Evolutionary conservation across 2,888 invertebrate species (phyloP).

Genomic region (Phengaris arion): DNA sequence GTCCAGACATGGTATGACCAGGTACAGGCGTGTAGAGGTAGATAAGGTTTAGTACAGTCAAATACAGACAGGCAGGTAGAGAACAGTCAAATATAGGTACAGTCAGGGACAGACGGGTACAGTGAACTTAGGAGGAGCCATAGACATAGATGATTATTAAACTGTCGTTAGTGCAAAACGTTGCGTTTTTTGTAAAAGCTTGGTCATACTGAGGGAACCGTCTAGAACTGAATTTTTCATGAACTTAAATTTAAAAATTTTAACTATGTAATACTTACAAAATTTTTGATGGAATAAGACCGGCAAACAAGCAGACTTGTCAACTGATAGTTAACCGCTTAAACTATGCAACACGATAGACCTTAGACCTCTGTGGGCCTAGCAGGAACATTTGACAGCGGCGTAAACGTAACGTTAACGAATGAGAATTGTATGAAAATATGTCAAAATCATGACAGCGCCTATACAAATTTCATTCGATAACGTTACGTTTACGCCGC

Average conservation of each 20-base stretch:
- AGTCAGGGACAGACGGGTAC: background rate
- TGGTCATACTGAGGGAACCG: background rate
- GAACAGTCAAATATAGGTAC: too few relatives aligned
- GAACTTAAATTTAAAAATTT: background rate
- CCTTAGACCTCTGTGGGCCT: too few relatives aligned
- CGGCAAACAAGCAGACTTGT: too few relatives aligned
- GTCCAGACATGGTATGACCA: constrained; percentile 36
- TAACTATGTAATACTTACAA: background rate
- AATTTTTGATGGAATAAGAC: background rate
- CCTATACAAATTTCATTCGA: too few relatives aligned
- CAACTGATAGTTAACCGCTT: background rate
- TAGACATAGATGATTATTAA: background rate
- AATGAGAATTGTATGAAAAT: too few relatives aligned
- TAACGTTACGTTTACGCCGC: too few relatives aligned
- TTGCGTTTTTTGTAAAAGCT: background rate
- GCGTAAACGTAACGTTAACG: too few relatives aligned
- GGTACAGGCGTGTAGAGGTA: background rate
- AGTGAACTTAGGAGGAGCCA: background rate
- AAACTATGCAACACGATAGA: background rate
- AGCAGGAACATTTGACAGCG: too few relatives aligned
- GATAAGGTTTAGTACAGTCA: too few relatives aligned
- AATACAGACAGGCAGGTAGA: too few relatives aligned
- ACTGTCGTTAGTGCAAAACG: background rate
- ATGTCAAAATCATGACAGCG: too few relatives aligned
- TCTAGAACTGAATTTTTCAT: background rate